A percentile compares a stretch with the other conserved stretches of the same genome.
phyloP scores from a whole-genome alignment of 2,113 vertebrate species.

The Mystacornis crossleyi region DNA sequence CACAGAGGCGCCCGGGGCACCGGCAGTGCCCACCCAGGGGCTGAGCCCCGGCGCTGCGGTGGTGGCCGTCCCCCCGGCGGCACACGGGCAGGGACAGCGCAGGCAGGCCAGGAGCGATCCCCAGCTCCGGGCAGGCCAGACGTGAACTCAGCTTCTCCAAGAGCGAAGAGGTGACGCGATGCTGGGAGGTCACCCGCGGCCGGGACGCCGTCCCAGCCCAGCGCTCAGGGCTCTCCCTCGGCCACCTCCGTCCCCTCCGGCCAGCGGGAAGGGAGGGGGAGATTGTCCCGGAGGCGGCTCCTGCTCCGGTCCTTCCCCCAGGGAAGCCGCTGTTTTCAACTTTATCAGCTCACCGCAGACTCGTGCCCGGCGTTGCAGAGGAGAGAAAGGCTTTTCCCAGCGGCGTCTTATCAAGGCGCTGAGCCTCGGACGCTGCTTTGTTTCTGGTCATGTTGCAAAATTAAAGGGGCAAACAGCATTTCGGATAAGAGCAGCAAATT shows the following conservation, averaged over 20 bases:
- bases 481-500: background rate
- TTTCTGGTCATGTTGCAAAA: background rate
- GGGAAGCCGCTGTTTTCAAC: background rate
- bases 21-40: rapidly evolving
- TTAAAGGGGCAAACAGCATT: background rate
- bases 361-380: background rate
- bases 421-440: background rate
- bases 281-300: background rate
- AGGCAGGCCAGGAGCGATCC: background rate
- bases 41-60: rapidly evolving
- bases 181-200: background rate
- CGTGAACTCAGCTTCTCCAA: slow-evolving; percentile 7
- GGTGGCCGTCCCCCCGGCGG: background rate
- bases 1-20: rapidly evolving
- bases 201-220: background rate
- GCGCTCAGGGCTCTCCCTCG: background rate
- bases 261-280: background rate
- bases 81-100: background rate
- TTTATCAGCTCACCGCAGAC: slow-evolving; percentile 47
- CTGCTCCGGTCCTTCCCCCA: background rate
- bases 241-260: background rate
- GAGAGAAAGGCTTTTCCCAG: slow-evolving; percentile 27
- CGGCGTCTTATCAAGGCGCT: background rate
- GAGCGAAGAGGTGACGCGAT: background rate
- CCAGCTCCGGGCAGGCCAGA: background rate